phyloP scores from a whole-genome alignment of 30 jellyfish, hydroid and myxozoan genomes.

The Turritopsis dohrnii region DNA sequence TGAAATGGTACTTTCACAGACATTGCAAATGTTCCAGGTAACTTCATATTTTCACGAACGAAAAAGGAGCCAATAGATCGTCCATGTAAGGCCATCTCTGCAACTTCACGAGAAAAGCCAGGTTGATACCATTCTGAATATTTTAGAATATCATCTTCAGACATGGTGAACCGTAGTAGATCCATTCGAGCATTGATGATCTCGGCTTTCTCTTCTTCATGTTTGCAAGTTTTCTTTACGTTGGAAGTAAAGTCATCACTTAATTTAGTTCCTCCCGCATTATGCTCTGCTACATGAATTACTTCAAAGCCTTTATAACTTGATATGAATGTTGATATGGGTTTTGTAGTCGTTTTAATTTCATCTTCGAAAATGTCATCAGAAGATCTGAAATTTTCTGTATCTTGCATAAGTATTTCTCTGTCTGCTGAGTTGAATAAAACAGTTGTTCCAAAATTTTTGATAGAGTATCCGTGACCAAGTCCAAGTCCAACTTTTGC shows the following conservation, averaged over 20 bases:
- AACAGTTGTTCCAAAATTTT: background rate
- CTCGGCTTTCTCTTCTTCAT: background rate
- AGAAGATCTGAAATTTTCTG: background rate
- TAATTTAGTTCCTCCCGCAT: too few relatives aligned
- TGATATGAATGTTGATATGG: background rate
- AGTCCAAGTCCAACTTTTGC: conserved; percentile 78
- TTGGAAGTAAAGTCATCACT: too few relatives aligned
- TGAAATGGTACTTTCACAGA: conserved; percentile 45
- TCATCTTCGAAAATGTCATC: background rate
- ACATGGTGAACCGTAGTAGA: background rate
- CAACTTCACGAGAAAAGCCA: conserved; percentile 48
- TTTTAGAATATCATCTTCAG: conserved; percentile 2
- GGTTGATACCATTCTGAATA: conserved; percentile 35
- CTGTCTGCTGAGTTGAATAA: too few relatives aligned
- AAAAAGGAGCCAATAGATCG: conserved; percentile 59
- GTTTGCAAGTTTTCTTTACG: too few relatives aligned
- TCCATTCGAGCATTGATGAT: background rate
- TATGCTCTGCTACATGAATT: background rate
- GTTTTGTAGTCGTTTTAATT: background rate
- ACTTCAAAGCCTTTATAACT: background rate
- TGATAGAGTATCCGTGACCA: conserved; percentile 82
- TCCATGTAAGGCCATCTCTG: conserved; percentile 45
- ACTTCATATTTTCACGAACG: conserved; percentile 69
- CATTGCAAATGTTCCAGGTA: conserved; percentile 63
- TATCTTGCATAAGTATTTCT: too few relatives aligned